Conservation (phyloP, 1,140 invertebrate species). For the Steinernema khuongi region DNA sequence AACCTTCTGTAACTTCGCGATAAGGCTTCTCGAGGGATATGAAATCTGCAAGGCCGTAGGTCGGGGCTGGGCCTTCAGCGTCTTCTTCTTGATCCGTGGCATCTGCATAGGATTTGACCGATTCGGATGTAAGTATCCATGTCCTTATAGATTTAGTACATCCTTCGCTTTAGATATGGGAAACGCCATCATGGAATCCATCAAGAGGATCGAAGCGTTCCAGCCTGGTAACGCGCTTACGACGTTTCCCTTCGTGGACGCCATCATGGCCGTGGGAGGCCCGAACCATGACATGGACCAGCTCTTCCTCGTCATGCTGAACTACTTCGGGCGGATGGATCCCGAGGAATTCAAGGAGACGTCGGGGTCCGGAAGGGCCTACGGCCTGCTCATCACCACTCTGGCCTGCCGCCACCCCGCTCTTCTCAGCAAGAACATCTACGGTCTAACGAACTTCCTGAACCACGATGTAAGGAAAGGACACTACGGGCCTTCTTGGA, state of each 20-base stretch:
- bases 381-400: not conserved
- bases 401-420: not conserved
- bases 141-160: not conserved
- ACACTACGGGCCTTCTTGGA: not conserved
- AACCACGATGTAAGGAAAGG: not conserved
- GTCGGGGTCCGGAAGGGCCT: not conserved
- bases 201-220: slow-evolving; percentile 2
- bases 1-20: not conserved
- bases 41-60: not conserved
- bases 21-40: not conserved
- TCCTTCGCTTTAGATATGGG: not conserved
- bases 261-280: not conserved
- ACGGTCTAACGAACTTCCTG: not conserved
- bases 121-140: not conserved
- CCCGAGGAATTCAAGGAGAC: not conserved
- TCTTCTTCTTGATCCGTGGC: not conserved
- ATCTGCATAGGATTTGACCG: not conserved
- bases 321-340: not conserved
- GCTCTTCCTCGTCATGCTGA: slow-evolving; percentile 2
- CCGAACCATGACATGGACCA: not conserved
- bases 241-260: not conserved
- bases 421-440: not conserved
- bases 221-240: not conserved
- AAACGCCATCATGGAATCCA: not conserved
- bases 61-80: not conserved